phyloP scores from a whole-genome alignment of 1,140 invertebrate species.

The Hydropsyche tenuis region DNA sequence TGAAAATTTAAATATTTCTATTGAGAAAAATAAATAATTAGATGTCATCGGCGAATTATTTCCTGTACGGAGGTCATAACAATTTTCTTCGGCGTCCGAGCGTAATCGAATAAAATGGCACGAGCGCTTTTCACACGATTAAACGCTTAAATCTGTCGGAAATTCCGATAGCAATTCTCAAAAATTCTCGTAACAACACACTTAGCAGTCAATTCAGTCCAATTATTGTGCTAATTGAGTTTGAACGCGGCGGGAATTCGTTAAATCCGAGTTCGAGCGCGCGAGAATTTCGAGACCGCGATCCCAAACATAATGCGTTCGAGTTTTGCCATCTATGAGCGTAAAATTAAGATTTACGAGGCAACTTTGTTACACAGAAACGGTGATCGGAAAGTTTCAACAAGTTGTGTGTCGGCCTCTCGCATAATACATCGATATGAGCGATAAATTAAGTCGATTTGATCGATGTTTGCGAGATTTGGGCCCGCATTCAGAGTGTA shows the following conservation, averaged over 20 bases:
- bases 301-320: neutral
- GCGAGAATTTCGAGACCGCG: neutral
- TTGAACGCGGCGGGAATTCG: slow-evolving; percentile 16
- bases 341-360: slow-evolving; percentile 48
- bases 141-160: too few relatives aligned
- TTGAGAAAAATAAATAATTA: too few relatives aligned
- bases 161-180: too few relatives aligned
- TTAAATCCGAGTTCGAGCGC: slow-evolving; percentile 8
- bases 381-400: slow-evolving; percentile 41
- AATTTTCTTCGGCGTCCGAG: too few relatives aligned
- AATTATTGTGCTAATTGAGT: slow-evolving; percentile 20
- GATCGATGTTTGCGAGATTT: slow-evolving; percentile 38
- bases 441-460: slow-evolving; percentile 40
- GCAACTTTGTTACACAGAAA: slow-evolving; percentile 35
- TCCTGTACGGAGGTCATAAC: too few relatives aligned
- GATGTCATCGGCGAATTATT: too few relatives aligned
- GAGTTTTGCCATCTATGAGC: slow-evolving; percentile 17
- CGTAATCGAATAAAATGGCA: too few relatives aligned
- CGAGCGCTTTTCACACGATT: too few relatives aligned
- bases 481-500: neutral
- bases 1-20: too few relatives aligned
- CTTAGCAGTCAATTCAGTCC: neutral
- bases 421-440: neutral
- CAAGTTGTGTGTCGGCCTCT: slow-evolving; percentile 34
- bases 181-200: too few relatives aligned